These are phyloP conservation scores for Caretta caretta DNA, from an alignment of 2,113 vertebrate species.

Conservation along the genomic window DNA sequence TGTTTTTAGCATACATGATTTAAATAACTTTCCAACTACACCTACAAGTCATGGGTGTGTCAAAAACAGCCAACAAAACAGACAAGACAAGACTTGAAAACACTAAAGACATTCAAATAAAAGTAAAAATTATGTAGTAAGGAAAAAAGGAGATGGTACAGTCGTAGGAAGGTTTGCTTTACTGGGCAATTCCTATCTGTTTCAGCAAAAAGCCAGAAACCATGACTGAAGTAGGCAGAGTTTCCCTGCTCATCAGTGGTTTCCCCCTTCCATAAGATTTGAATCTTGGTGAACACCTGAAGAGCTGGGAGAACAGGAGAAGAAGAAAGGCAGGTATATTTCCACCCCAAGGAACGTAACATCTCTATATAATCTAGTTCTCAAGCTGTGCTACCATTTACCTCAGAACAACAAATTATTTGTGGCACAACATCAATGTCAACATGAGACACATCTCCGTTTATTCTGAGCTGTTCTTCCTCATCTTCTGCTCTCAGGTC, in stretches of 20 bases:
- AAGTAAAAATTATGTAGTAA: conserved; percentile 38
- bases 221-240: conserved; percentile 69
- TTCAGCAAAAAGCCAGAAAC: conserved; percentile 72
- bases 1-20: background rate
- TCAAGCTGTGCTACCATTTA: conserved; percentile 87
- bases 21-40: conserved; percentile 38
- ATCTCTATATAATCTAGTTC: conserved; percentile 58
- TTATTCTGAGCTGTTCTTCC: conserved; percentile 87
- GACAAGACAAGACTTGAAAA: conserved; percentile 67
- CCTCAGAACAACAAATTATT: conserved; percentile 99
- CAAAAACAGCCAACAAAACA: conserved; percentile 69
- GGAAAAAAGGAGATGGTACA: conserved; percentile 20
- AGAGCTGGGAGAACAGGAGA: conserved; percentile 73
- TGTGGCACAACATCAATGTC: conserved; percentile 90
- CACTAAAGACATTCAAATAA: conserved; percentile 64
- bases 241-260: conserved; percentile 65
- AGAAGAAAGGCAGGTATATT: conserved; percentile 77
- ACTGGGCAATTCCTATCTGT: conserved; percentile 61
- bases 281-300: conserved; percentile 61
- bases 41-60: conserved; percentile 9
- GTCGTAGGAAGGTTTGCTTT: conserved; percentile 55
- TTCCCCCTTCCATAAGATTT: conserved; percentile 66
- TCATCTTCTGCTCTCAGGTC: conserved; percentile 66
- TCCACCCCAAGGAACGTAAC: conserved; percentile 62
- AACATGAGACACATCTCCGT: conserved; percentile 89